Evolutionary conservation across 1,140 invertebrate species (phyloP).

Genomic region (Telenomus remus): DNA sequence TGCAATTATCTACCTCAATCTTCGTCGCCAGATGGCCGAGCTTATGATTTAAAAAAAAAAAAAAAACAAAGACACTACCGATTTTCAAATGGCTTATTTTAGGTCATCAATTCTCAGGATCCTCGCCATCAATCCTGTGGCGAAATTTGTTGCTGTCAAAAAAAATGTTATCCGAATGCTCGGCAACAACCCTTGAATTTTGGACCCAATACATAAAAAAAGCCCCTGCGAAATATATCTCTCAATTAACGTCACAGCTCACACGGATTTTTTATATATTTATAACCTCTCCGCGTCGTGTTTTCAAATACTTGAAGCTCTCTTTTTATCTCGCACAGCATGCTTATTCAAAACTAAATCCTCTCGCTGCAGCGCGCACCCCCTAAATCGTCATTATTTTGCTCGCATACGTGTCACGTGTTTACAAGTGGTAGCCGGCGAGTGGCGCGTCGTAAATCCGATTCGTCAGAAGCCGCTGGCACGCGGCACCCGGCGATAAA

Average conservation of each 20-base stretch:
- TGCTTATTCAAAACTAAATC: constrained; percentile 24
- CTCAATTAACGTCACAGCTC: constrained; percentile 31
- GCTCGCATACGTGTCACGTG: constrained; percentile 45
- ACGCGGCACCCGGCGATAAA: constrained; percentile 41
- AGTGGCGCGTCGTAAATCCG: constrained; percentile 39
- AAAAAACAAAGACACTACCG: too few species aligned
- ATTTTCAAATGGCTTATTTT: too few species aligned
- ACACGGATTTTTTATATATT: constrained; percentile 12
- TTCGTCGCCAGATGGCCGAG: too few species aligned
- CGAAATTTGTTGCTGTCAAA: too few species aligned
- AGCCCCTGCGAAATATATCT: constrained; percentile 19
- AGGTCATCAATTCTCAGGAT: too few species aligned
- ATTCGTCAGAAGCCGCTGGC: constrained; percentile 38
- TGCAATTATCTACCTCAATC: too few species aligned
- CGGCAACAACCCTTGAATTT: too few species aligned
- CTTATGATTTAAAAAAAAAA: too few species aligned
- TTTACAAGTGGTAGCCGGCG: constrained; percentile 43
- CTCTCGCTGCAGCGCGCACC: background rate
- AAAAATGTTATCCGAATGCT: too few species aligned
- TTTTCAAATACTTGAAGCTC: constrained; percentile 6
- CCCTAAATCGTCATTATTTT: constrained; percentile 47
- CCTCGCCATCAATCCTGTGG: too few species aligned
- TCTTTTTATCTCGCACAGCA: constrained; percentile 5
- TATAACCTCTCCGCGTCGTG: constrained; percentile 3
- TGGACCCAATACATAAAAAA: background rate